Percentiles rank a stretch among this genome's conserved stretches.
Evolutionary conservation across 2,797 vertebrate species (phyloP).

Genomic region (Chaunax sp.): DNA sequence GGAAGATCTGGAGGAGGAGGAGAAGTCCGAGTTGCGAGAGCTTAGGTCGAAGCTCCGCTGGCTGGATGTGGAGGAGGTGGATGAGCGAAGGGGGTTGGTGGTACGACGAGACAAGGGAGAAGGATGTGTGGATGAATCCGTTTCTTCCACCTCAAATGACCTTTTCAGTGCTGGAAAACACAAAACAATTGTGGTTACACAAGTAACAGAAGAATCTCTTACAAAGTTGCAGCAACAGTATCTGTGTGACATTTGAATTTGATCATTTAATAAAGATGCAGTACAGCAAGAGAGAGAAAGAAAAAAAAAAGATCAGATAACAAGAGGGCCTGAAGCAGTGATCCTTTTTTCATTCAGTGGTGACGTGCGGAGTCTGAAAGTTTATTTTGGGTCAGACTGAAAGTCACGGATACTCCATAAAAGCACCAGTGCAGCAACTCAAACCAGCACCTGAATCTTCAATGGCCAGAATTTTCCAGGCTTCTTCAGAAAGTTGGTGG

Average conservation of each 20-base stretch:
- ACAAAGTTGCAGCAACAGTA: not conserved
- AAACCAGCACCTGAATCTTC: not conserved
- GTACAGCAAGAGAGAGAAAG: not conserved
- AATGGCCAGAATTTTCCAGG: not conserved
- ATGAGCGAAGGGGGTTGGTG: constrained; percentile 89
- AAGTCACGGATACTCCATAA: not conserved
- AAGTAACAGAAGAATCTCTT: constrained; percentile 3
- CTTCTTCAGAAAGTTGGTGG: too few relatives aligned
- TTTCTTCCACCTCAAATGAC: constrained; percentile 97
- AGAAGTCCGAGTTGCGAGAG: constrained; percentile 85
- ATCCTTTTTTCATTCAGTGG: not conserved
- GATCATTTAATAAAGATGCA: not conserved
- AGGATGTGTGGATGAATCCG: constrained; percentile 88
- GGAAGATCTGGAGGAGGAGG: constrained; percentile 78
- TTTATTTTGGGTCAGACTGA: not conserved
- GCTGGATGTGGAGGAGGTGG: constrained; percentile 82
- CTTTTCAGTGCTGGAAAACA: constrained; percentile 92
- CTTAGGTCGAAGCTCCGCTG: constrained; percentile 81
- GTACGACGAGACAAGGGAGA: constrained; percentile 90
- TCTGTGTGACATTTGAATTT: not conserved
- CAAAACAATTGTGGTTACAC: constrained; percentile 43
- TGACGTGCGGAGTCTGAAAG: not conserved
- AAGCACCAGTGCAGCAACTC: not conserved
- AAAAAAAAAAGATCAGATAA: not conserved
- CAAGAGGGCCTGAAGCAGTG: not conserved